Evolutionary conservation across 1,140 invertebrate genomes (phyloP), one percentile per base, ranked within the genome.

Genomic region (Kradibia gibbosae): DNA sequence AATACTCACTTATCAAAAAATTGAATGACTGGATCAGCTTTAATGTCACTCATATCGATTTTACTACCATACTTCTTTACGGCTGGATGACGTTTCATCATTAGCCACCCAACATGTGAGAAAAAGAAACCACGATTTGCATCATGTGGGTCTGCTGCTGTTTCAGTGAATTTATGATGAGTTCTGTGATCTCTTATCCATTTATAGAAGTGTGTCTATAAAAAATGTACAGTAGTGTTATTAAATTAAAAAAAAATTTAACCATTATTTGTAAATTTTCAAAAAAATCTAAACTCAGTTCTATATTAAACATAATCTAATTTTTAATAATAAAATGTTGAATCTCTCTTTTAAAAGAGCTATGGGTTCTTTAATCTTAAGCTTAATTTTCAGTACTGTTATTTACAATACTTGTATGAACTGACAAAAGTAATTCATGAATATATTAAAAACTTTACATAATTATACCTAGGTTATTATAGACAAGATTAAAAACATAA

Each of bases 141-240:
- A 85, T 97, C 95, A 87, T 97, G 96, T 1, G 96, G 96, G 86
- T 97, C 96, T 0, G 95, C 96, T 82, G 95, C 92, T 0, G 96
- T 97, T 86, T 97, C 96, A 0, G 94, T 94, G 89, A 93, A 96
- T 87, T 95, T 96, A 89, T 97, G 96, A 88, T 97, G 96, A 5
- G 95, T 94, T 83, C 96, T 92, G 87, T 97, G 96, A 86, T 97
- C 95, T 10, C 93, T 89, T 2, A 93, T 92, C 93, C 93, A 94
- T 73, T 92, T 92, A 75, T 90, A 91, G 20, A 90, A 80, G 65
- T 87, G 89, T 34, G 89, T 92, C 92, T 93, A 82, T 25, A 80
- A 75, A 77, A 25, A 11, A 62, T 0, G 39, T 36, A 28, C 25
- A 60, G 25, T 22, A 60, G 1, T 31, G 31, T 62, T 31, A 62